Conservation (phyloP, 2,888 invertebrate species). For the Anarsia innoxiella region DNA sequence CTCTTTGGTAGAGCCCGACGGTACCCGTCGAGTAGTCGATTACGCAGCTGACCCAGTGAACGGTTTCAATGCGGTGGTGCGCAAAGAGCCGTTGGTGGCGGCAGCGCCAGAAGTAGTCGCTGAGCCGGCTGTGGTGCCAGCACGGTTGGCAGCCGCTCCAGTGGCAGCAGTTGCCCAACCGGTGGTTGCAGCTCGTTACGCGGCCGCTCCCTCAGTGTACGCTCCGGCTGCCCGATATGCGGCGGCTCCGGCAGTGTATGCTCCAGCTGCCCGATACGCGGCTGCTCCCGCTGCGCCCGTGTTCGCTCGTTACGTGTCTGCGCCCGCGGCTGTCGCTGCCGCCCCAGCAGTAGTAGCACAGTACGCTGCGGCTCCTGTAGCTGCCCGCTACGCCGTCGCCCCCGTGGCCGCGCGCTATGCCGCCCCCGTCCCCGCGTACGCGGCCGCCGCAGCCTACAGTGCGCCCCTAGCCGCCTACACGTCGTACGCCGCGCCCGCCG, state of each 20-base stretch:
- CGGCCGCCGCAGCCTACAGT: conserved; percentile 18
- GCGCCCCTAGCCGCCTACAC: conserved; percentile 17
- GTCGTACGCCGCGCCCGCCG: conserved; percentile 20
- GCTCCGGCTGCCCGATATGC: conserved; percentile 23
- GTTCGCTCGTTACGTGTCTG: conserved; percentile 23
- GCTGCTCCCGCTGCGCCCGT: conserved; percentile 25
- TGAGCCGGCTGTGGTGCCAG: conserved; percentile 41
- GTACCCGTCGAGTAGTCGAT: conserved; percentile 56
- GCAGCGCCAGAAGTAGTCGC: conserved; percentile 45
- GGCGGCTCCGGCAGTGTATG: conserved; percentile 21
- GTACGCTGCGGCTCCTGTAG: conserved; percentile 28
- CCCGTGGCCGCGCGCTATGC: conserved; percentile 21
- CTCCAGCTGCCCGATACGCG: conserved; percentile 15
- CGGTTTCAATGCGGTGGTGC: conserved; percentile 61
- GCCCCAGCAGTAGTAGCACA: conserved; percentile 18
- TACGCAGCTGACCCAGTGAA: conserved; percentile 58
- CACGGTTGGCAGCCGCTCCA: conserved; percentile 28
- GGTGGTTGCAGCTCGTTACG: conserved; percentile 24
- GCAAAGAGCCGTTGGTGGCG: conserved; percentile 52
- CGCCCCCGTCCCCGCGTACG: conserved; percentile 22
- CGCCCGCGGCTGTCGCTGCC: conserved; percentile 14
- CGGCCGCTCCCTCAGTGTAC: conserved; percentile 28
- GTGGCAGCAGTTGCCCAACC: conserved; percentile 31
- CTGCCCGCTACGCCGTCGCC: conserved; percentile 31
- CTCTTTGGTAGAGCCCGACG: conserved; percentile 59